Base-by-base conservation (phyloP, 2,888 invertebrate species). In the Metopia argyrocephala region DNA sequence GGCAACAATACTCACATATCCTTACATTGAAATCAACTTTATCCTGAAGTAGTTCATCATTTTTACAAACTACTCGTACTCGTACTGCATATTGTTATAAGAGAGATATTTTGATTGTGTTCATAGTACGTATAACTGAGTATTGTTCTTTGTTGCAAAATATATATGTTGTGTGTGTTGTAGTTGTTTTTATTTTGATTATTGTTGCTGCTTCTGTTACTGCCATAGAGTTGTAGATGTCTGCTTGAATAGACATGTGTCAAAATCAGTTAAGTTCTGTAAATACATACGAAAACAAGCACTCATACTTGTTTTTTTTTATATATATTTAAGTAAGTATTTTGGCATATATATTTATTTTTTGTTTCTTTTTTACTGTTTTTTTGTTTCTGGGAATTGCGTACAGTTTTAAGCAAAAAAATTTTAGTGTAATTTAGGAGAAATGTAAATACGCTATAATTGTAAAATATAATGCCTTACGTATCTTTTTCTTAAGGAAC, bases 211-310 rank as follows among this genome's bases (percentile, higher is more conserved):
- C 38, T 15, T 31, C 46, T 20, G n/a, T 25, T 50, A 38, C 48
- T 56, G 15, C 56, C 62, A 48, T 9, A 73, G 56, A 9, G 56
- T 23, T 56, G 56, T 61, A 45, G 9, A 48, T 74, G 64, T 68
- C 64, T 65, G 69, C 38, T 74, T 69, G 59, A 75, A 74, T 52
- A 65, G 79, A 70, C 79, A 74, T 74, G 74, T 79, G 79, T 75
- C 79, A 79, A 79, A 74, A 79, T 79, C 74, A 79, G 64, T 79
- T 79, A 69, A 65, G 64, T 65, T 74, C 54, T 57, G 45, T 59
- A 57, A 69, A 38, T 31, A 71, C 31, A 65, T 21, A 46, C 61
- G 27, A 52, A 27, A 18, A 46, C 20, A 46, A 15, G 25, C 52
- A 28, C 27, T 9, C 3, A n/a, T 54, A 48, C 2, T 20, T 27